Percentiles rank a stretch among this genome's conserved stretches.
These are phyloP conservation scores for Zenarchopterus dispar DNA, from an alignment of 2,797 vertebrate species.

Conservation along the genomic window DNA sequence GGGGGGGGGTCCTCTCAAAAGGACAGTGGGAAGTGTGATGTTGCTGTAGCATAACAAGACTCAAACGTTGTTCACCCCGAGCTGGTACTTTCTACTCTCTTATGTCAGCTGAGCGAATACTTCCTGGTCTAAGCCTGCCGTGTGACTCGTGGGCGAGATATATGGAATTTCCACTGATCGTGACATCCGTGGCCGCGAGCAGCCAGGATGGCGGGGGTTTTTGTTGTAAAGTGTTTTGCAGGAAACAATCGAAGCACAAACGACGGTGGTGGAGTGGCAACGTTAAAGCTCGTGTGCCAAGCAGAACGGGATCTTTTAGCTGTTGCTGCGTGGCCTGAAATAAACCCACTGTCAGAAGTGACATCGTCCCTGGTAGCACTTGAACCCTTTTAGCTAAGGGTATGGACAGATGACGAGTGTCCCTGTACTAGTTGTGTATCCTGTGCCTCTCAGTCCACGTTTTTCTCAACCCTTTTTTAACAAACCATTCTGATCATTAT, in stretches of 20 bases:
- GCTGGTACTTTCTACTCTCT: slow-evolving; percentile 29
- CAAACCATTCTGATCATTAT: too few species aligned
- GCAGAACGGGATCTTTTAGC: slow-evolving; percentile 18
- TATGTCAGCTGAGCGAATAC: slow-evolving; percentile 35
- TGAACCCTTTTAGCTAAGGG: slow-evolving; percentile 55
- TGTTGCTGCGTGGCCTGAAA: slow-evolving; percentile 18
- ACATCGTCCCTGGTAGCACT: slow-evolving; percentile 41
- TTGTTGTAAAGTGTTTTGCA: too few species aligned
- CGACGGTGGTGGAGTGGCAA: not conserved
- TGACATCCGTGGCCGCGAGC: slow-evolving; percentile 8
- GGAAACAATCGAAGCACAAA: slow-evolving; percentile 13
- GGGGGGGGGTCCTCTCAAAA: slow-evolving; percentile 44
- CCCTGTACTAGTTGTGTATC: too few species aligned
- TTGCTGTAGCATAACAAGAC: slow-evolving; percentile 49
- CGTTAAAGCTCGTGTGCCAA: slow-evolving; percentile 6
- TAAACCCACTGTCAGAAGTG: slow-evolving; percentile 28
- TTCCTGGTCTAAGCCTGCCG: slow-evolving; percentile 21
- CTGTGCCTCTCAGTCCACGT: too few species aligned
- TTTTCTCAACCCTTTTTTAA: not conserved
- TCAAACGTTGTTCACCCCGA: slow-evolving; percentile 56
- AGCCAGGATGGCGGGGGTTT: not conserved
- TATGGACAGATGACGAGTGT: slow-evolving; percentile 35
- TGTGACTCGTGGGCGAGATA: slow-evolving; percentile 27
- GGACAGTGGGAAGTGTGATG: slow-evolving; percentile 67
- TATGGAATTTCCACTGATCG: slow-evolving; percentile 49